A percentile compares a stretch with the other conserved stretches of the same genome.
phyloP scores from a whole-genome alignment of 2,888 invertebrate species.

The Apodemia duryi region DNA sequence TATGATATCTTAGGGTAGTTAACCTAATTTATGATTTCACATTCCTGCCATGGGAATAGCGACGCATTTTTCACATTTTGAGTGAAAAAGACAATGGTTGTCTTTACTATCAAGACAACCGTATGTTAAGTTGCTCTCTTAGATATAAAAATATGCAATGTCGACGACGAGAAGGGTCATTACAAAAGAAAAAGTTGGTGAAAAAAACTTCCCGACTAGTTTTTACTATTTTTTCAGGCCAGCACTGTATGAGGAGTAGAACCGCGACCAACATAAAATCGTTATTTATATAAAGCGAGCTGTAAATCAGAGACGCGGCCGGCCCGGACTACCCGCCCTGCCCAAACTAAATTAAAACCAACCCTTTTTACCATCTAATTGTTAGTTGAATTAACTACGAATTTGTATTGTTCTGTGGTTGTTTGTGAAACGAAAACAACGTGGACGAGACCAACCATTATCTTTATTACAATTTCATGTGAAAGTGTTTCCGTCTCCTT shows the following conservation, averaged over 20 bases:
- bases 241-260: neutral
- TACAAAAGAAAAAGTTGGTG: too few species aligned
- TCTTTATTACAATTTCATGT: constrained; percentile 10
- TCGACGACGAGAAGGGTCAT: too few species aligned
- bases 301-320: constrained; percentile 22
- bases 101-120: too few species aligned
- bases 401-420: constrained; percentile 11
- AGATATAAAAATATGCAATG: too few species aligned
- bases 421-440: constrained; percentile 1
- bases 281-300: constrained; percentile 19
- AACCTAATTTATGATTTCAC: too few species aligned
- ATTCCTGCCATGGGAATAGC: too few species aligned
- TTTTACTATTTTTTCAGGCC: neutral
- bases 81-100: too few species aligned
- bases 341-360: constrained; percentile 10
- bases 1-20: too few species aligned
- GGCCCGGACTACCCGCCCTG: constrained; percentile 2
- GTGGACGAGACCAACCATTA: constrained; percentile 10
- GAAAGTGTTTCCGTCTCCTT: neutral
- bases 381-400: constrained; percentile 14
- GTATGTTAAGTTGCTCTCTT: too few species aligned
- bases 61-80: too few species aligned
- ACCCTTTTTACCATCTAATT: constrained; percentile 9
- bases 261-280: constrained; percentile 3
- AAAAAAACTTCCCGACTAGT: neutral